phyloP scores from a whole-genome alignment of 1,140 invertebrate species.

The Cyphomyrmex costatus region DNA sequence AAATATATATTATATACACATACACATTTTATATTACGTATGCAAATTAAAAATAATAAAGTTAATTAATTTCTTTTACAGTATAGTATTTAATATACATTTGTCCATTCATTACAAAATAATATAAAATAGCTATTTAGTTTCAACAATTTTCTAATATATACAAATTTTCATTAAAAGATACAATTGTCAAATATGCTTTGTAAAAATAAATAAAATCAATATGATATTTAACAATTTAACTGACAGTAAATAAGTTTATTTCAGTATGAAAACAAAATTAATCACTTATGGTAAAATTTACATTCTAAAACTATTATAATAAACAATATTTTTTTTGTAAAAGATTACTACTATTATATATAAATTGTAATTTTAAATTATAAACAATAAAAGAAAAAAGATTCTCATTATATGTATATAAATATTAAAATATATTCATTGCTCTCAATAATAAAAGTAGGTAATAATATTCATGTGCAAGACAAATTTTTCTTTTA shows the following conservation, averaged over 20 bases:
- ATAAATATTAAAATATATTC: too few species aligned
- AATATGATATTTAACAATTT: not conserved
- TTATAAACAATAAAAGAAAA: not conserved
- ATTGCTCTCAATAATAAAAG: too few species aligned
- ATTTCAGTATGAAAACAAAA: not conserved
- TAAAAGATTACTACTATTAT: not conserved
- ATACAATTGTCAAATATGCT: not conserved
- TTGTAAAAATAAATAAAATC: not conserved
- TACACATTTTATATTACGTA: not conserved
- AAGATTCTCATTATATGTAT: too few species aligned
- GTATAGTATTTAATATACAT: not conserved
- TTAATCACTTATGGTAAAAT: not conserved
- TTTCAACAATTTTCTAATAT: not conserved
- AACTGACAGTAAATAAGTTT: not conserved
- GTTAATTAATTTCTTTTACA: not conserved
- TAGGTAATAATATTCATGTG: not conserved
- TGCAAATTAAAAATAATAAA: not conserved
- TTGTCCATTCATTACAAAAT: not conserved
- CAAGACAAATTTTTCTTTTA: conserved; percentile 82
- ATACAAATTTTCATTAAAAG: not conserved
- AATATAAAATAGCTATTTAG: not conserved
- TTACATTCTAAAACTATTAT: not conserved
- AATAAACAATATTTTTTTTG: conserved; percentile 6
- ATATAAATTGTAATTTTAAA: conserved; percentile 1
- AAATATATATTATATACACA: too few species aligned